A percentile compares a stretch with the other conserved stretches of the same genome.
Evolutionary conservation across 2,888 invertebrate genomes (phyloP).

Genomic region (Erannis defoliaria): DNA sequence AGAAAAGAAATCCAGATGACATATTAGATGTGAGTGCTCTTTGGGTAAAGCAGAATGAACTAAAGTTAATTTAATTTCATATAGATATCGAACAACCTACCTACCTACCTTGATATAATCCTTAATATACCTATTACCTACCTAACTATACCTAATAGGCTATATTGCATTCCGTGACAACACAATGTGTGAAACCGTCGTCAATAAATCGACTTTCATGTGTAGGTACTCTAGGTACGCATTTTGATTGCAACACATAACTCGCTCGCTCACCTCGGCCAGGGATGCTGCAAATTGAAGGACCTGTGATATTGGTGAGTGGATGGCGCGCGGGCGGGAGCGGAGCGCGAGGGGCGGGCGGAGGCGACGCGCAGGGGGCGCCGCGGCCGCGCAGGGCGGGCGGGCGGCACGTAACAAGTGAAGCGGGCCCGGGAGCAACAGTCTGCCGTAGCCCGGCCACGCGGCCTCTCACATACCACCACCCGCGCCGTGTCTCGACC

Average conservation of each 20-base stretch:
- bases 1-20: conserved; percentile 14
- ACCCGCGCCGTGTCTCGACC: conserved; percentile 65
- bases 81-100: too few relatives aligned
- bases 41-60: not conserved
- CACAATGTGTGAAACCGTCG: conserved; percentile 32
- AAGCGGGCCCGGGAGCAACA: conserved; percentile 86
- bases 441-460: conserved; percentile 86
- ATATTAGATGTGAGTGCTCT: not conserved
- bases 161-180: not conserved
- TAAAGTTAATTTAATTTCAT: too few relatives aligned
- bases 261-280: conserved; percentile 59
- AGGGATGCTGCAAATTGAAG: conserved; percentile 80
- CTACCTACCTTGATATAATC: too few relatives aligned
- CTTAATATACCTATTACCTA: too few relatives aligned
- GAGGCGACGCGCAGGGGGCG: conserved; percentile 57
- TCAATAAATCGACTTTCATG: conserved; percentile 47
- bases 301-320: conserved; percentile 77
- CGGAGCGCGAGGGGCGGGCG: conserved; percentile 69
- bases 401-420: conserved; percentile 85
- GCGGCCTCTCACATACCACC: conserved; percentile 76
- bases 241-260: conserved; percentile 44
- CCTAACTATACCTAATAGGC: too few relatives aligned
- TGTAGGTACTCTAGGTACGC: too few relatives aligned
- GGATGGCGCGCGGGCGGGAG: conserved; percentile 70
- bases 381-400: conserved; percentile 69